Evolutionary conservation across 2,113 vertebrate genomes (phyloP), one percentile per base, ranked within the genome.

Genomic region (Chelonoidis abingdonii): DNA sequence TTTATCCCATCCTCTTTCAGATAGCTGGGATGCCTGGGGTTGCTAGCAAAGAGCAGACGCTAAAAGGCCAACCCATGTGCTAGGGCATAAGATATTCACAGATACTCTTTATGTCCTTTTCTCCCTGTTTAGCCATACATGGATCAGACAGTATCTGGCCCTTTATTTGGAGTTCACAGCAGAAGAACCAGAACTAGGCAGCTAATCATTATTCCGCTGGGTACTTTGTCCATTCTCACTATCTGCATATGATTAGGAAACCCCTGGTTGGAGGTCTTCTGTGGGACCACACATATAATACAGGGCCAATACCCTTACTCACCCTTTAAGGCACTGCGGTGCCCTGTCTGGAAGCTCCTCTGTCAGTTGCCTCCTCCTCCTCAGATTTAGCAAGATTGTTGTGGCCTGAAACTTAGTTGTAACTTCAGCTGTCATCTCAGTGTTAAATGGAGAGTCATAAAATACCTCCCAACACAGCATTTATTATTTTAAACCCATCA

Each of bases 401-500:
- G 35, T 31, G 90, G 88, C 89, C 89, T 80, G 88, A 87, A 65
- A 89, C 69, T 84, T 94, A 84, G 82, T 88, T 93, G 1, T 97
- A 97, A 97, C 95, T 94, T 94, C 87, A 87, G 83, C 93, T 97
- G 95, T 97, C 96, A 96, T 95, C 87, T 97, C 83, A 69, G 31
- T 91, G 57, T 94, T 97, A 97, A 98, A 92, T 94, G 88, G 78
- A 94, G 89, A 92, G 76, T 89, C 89, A 94, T 96, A 95, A 96
- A 97, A 97, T 94, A 97, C 69, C 89, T 97, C 86, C 92, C 93
- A 86, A 91, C 93, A 93, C 89, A 72, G 96, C 10, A 91, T 97
- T 98, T 97, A 96, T 96, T 97, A 80, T 98, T 95, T 97, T 91
- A 98, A 97, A 93, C 87, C 85, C 19, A 2, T 76, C 88, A 87